Base-by-base conservation (phyloP, 2,888 invertebrate genomes). In the Athalia cordata region DNA sequence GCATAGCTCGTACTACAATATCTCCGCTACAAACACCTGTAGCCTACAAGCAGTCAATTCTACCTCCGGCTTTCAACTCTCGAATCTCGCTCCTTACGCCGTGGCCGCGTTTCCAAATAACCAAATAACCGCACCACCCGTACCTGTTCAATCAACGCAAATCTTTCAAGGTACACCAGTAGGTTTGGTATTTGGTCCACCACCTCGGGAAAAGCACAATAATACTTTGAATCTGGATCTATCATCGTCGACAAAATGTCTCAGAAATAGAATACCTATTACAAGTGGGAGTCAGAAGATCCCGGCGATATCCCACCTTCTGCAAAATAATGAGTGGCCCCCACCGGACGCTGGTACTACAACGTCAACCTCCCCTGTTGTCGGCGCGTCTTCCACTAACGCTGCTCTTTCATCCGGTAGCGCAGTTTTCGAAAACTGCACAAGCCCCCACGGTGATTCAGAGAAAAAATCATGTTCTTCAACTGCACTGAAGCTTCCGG, bases 11-110 rank as follows among this genome's bases (percentile, higher is more conserved):
- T 87, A 85, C 52, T 88, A 87, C 78, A 86, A 86, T 70, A 80
- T 87, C 47, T 81, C 86, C 15, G 78, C 85, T 0, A 66, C 77
- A 47, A 86, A 84, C 62, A 78, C 84, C 5, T 84, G 85, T 64
- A 85, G 82, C 61, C 59, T 87, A 47, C 87, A 87, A 81, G 77
- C 85, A 3, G 78, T 85, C 9, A 86, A 85, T 74, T 45, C 83
- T 7, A 86, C 84, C 59, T 79, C 87, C 0, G 79, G 81, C 4
- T 84, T 84, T 13, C 86, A 85, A 49, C 76, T 85, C 11, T 68
- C 86, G 0, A 86, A 78, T 49, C 67, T 84, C 8, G 74, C 79
- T 6, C 83, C 84, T 3, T 85, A 85, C 64, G 79, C 83, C 11
- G 79, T 79, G 0, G 55, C 84, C 11, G 57, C 84, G 0, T 85